These are phyloP conservation scores for Colaptes auratus DNA, from an alignment of 2,113 vertebrate genomes.

Conservation along the genomic window DNA sequence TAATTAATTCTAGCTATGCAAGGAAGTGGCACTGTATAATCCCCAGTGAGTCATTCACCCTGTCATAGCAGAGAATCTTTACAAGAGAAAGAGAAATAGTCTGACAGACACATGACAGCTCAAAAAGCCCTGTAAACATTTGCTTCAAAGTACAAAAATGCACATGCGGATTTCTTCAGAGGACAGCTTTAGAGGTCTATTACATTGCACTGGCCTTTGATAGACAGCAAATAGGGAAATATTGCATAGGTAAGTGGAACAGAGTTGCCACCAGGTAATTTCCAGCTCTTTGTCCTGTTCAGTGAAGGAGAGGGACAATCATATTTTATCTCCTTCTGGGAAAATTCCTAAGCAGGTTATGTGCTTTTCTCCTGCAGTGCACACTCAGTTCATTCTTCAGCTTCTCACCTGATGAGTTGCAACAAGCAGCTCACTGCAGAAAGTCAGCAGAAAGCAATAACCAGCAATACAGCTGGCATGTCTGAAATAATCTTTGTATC, in stretches of 20 bases:
- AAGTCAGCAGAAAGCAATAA: not conserved
- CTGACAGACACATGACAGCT: constrained; percentile 53
- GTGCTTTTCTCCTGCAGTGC: not conserved
- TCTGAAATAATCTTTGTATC: not conserved
- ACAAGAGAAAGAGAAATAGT: constrained; percentile 17
- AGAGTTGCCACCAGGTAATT: not conserved
- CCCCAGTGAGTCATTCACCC: not conserved
- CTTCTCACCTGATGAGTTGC: not conserved
- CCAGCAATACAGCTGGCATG: not conserved
- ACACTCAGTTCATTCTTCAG: not conserved
- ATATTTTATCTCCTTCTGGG: not conserved
- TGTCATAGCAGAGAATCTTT: constrained; percentile 45
- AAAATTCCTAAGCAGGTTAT: not conserved
- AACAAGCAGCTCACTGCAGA: not conserved
- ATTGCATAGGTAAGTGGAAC: not conserved
- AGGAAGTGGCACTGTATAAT: not conserved
- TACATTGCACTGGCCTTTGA: not conserved
- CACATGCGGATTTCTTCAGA: not conserved
- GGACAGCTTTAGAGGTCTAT: not conserved
- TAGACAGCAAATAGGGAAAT: not conserved
- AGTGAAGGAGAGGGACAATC: not conserved
- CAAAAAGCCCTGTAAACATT: constrained; percentile 3
- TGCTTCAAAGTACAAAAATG: not conserved
- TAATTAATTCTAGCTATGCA: constrained; percentile 47
- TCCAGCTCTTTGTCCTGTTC: not conserved